Conservation (phyloP, 1,140 invertebrate species). For the Trichomalopsis sarcophagae region DNA sequence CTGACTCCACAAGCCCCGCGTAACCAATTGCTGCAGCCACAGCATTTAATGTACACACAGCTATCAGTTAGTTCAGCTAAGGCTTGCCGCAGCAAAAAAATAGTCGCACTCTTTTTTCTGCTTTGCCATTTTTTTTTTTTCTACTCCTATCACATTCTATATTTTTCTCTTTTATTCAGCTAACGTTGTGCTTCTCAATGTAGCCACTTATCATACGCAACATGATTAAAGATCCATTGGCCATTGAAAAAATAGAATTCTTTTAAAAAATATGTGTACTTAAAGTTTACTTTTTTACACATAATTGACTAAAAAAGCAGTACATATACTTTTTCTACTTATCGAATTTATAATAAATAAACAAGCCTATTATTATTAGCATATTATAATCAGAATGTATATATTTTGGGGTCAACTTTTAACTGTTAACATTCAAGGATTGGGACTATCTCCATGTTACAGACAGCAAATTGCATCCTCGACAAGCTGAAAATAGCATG, state of each 20-base stretch:
- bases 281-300: not conserved
- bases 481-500: slow-evolving; percentile 16
- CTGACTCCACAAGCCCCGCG: slow-evolving; percentile 67
- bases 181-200: not conserved
- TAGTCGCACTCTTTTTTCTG: not conserved
- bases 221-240: not conserved
- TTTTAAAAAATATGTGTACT: not conserved
- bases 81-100: not conserved
- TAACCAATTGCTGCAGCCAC: slow-evolving; percentile 67
- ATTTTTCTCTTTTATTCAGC: not conserved
- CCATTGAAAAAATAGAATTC: not conserved
- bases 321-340: not conserved
- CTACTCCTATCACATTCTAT: not conserved
- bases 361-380: not conserved
- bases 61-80: slow-evolving; percentile 1
- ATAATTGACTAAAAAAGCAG: not conserved
- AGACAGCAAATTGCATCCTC: slow-evolving; percentile 18
- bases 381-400: not conserved
- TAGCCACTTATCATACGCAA: not conserved
- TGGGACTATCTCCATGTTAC: not conserved
- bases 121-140: not conserved
- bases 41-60: slow-evolving; percentile 54
- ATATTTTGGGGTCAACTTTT: not conserved
- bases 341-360: not conserved
- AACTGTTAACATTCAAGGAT: slow-evolving; percentile 1